These are phyloP conservation scores for Homarus gammarus DNA, from an alignment of 2,888 invertebrate genomes.

Conservation along the genomic window DNA sequence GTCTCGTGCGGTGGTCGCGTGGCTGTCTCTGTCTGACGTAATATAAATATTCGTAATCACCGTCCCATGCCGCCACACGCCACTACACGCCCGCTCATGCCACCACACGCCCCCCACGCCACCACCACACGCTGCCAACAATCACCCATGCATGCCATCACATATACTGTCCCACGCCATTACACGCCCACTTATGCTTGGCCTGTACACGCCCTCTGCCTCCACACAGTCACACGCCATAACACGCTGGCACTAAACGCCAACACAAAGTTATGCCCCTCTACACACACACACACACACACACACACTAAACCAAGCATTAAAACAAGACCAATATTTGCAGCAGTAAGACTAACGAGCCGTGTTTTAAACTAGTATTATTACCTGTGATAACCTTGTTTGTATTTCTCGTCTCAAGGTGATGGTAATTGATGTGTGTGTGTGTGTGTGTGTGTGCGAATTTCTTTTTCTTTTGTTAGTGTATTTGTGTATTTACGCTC, in stretches of 20 bases:
- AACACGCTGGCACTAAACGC: background rate
- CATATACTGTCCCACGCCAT: too few species aligned
- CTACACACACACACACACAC: background rate
- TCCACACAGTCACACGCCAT: background rate
- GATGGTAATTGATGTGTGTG: too few species aligned
- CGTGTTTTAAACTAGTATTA: too few species aligned
- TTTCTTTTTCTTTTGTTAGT: too few species aligned
- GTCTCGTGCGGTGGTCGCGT: conserved; percentile 35
- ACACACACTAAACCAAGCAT: too few species aligned
- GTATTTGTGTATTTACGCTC: too few species aligned
- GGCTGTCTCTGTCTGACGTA: conserved; percentile 7
- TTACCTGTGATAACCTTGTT: too few species aligned
- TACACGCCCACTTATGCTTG: too few species aligned
- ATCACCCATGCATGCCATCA: too few species aligned
- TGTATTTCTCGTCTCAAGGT: too few species aligned
- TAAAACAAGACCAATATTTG: too few species aligned
- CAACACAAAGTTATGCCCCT: background rate
- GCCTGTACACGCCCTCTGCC: background rate
- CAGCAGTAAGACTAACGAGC: too few species aligned
- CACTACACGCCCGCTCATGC: background rate
- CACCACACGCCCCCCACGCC: background rate
- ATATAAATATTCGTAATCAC: conserved; percentile 40
- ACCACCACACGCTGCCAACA: background rate
- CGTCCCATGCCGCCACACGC: conserved; percentile 2
- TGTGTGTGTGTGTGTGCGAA: background rate